These are phyloP conservation scores for Masticophis lateralis DNA, from an alignment of 2,797 vertebrate genomes.

Conservation along the genomic window DNA sequence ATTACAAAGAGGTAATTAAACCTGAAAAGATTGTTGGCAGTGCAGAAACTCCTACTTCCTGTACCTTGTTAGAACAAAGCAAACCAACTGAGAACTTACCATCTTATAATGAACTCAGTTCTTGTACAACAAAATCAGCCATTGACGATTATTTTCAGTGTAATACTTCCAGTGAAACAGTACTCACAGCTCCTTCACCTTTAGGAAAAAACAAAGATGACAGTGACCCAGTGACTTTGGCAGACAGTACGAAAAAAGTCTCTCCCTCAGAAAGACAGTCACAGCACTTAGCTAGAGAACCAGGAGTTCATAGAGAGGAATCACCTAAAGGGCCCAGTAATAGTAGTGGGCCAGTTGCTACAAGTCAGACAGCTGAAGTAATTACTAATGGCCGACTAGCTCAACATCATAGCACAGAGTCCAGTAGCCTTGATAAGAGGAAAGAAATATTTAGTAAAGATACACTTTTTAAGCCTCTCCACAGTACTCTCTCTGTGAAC, in stretches of 20 bases:
- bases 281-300: slow-evolving; percentile 85
- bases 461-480: slow-evolving; percentile 92
- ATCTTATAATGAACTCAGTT: slow-evolving; percentile 86
- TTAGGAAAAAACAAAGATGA: slow-evolving; percentile 83
- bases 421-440: slow-evolving; percentile 88
- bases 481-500: slow-evolving; percentile 90
- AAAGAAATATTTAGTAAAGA: slow-evolving; percentile 97
- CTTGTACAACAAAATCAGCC: slow-evolving; percentile 84
- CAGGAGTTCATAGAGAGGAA: slow-evolving; percentile 85
- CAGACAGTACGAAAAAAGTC: slow-evolving; percentile 78
- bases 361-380: slow-evolving; percentile 78
- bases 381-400: slow-evolving; percentile 85
- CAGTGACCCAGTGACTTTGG: slow-evolving; percentile 87
- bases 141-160: slow-evolving; percentile 94
- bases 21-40: slow-evolving; percentile 84
- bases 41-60: slow-evolving; percentile 85
- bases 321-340: slow-evolving; percentile 81
- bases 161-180: slow-evolving; percentile 84
- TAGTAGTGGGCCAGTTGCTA: slow-evolving; percentile 65
- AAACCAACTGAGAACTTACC: slow-evolving; percentile 81
- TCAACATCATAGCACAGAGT: slow-evolving; percentile 83
- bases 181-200: slow-evolving; percentile 82
- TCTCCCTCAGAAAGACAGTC: slow-evolving; percentile 77
- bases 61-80: slow-evolving; percentile 86
- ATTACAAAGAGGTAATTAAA: slow-evolving; percentile 85